These are phyloP conservation scores for Heliconius hortense DNA, from an alignment of 2,888 invertebrate genomes.

Conservation along the genomic window DNA sequence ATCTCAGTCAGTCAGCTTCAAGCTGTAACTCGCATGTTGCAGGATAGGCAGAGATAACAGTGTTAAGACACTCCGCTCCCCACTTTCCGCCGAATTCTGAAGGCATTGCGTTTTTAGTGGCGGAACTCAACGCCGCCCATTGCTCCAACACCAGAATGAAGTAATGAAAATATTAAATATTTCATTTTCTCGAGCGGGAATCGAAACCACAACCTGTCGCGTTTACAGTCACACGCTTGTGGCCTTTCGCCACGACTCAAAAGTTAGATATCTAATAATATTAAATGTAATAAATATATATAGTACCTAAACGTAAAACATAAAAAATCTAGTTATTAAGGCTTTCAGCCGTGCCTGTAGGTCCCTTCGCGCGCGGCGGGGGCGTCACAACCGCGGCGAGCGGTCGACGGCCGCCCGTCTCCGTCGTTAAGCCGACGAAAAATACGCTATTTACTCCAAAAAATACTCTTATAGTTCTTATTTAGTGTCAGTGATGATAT, in stretches of 20 bases:
- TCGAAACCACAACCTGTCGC: no score
- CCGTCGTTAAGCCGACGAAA: constrained; percentile 22
- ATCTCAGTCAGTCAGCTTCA: neutral
- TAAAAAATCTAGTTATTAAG: constrained; percentile 5
- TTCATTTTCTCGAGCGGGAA: no score
- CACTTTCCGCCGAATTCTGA: neutral
- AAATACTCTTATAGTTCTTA: neutral
- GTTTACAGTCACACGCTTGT: no score
- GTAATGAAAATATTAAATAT: neutral
- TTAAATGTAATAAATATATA: neutral
- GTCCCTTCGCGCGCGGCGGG: constrained; percentile 48
- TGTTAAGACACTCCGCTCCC: neutral
- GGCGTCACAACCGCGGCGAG: constrained; percentile 67
- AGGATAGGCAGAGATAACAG: neutral
- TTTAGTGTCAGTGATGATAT: neutral
- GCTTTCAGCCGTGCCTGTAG: constrained; percentile 7
- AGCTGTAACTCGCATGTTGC: neutral
- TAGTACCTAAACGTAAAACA: neutral
- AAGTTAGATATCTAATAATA: neutral
- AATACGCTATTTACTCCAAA: constrained; percentile 14
- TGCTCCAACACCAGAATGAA: neutral
- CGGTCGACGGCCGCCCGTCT: constrained; percentile 63
- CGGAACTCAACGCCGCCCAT: neutral
- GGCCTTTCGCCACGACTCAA: no score
- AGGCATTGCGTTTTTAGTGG: neutral